Percentiles rank a stretch among this genome's conserved stretches.
phyloP scores from a whole-genome alignment of 1,140 invertebrate species.

The Plectrocnemia conspersa region DNA sequence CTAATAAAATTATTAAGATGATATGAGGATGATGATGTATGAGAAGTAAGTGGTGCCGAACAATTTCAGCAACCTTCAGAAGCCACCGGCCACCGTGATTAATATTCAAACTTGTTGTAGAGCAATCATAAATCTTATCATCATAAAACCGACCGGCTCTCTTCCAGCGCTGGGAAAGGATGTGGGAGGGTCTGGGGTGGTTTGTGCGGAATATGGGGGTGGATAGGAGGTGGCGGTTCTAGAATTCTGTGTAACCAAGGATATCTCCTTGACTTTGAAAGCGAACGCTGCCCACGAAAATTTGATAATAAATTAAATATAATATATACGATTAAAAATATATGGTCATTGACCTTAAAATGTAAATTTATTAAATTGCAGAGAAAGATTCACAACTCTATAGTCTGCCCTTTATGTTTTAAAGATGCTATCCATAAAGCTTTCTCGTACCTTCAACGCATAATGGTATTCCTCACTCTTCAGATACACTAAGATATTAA shows the following conservation, averaged over 20 bases:
- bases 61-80: conserved; percentile 27
- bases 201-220: not conserved
- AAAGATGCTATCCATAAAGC: no score
- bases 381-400: no score
- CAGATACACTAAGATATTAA: no score
- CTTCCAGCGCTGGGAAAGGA: conserved; percentile 12
- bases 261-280: conserved; percentile 22
- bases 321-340: no score
- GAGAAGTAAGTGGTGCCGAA: not conserved
- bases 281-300: conserved; percentile 1
- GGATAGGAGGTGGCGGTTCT: not conserved
- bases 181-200: conserved; percentile 1
- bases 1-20: no score
- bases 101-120: conserved; percentile 36
- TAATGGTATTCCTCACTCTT: no score
- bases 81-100: conserved; percentile 32
- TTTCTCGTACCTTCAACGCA: no score
- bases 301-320: no score
- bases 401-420: no score
- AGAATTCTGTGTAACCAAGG: conserved; percentile 16
- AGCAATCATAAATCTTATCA: conserved; percentile 37
- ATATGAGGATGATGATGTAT: not conserved
- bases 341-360: no score
- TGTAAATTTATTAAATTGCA: no score
- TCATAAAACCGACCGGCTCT: conserved; percentile 32